phyloP scores from a whole-genome alignment of 2,888 invertebrate species.

The Seladonia tumulorum region DNA sequence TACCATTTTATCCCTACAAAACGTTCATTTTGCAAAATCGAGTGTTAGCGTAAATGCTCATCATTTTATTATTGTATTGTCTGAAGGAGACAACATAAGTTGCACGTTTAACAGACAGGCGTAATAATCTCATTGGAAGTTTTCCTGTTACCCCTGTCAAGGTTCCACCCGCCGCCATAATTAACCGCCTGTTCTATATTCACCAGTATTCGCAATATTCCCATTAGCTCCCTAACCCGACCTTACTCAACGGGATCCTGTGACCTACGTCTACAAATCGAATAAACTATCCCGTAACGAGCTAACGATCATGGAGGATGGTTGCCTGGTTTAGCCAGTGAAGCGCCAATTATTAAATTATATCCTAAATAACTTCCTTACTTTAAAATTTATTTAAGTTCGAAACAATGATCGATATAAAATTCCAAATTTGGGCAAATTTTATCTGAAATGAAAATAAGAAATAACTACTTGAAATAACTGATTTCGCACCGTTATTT shows the following conservation, averaged over 20 bases:
- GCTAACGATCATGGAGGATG: constrained; percentile 69
- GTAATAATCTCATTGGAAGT: constrained; percentile 36
- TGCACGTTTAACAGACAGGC: constrained; percentile 10
- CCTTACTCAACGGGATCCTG: constrained; percentile 67
- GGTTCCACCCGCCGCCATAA: constrained; percentile 62
- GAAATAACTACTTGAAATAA: no score
- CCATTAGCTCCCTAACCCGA: constrained; percentile 74
- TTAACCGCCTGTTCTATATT: constrained; percentile 73
- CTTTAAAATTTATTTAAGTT: not conserved
- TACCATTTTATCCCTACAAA: not conserved
- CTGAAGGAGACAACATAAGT: not conserved
- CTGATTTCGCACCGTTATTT: no score
- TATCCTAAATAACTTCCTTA: not conserved
- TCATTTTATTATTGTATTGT: not conserved
- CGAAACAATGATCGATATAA: not conserved
- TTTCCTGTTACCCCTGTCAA: constrained; percentile 51
- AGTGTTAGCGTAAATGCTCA: not conserved
- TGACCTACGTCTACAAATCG: constrained; percentile 73
- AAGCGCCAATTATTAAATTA: not conserved
- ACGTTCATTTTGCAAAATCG: not conserved
- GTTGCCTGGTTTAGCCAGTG: constrained; percentile 32
- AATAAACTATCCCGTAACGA: constrained; percentile 75
- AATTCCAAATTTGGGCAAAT: no score
- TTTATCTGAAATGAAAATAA: no score
- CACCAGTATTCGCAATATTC: constrained; percentile 79